Conservation (phyloP, 2,797 vertebrate genomes). For the Poeciliopsis paucimaculata region DNA sequence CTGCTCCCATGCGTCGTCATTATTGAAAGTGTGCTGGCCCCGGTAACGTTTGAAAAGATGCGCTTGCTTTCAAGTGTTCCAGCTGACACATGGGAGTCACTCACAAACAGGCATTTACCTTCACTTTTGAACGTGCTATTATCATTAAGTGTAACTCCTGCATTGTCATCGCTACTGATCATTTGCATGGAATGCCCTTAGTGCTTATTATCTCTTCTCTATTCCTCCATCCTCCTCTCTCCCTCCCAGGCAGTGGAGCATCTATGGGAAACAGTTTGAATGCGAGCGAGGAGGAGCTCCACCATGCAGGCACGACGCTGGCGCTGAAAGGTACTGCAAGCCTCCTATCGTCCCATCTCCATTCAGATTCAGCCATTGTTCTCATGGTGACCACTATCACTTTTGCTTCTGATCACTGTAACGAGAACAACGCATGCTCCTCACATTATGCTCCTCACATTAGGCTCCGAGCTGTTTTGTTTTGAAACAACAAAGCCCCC, state of each 20-base stretch:
- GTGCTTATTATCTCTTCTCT: slow-evolving; percentile 43
- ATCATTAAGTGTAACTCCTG: slow-evolving; percentile 32
- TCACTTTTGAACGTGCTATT: slow-evolving; percentile 37
- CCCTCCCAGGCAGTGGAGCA: slow-evolving; percentile 78
- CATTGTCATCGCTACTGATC: slow-evolving; percentile 38
- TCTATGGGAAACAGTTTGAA: slow-evolving; percentile 83
- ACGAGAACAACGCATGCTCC: slow-evolving; percentile 45
- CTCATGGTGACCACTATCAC: slow-evolving; percentile 64
- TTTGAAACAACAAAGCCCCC: slow-evolving; percentile 70
- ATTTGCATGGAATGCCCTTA: slow-evolving; percentile 51
- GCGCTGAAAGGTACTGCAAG: slow-evolving; percentile 77
- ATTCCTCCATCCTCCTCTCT: neutral
- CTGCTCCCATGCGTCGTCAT: slow-evolving; percentile 62
- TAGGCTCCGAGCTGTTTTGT: slow-evolving; percentile 56
- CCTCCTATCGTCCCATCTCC: slow-evolving; percentile 50
- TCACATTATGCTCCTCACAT: slow-evolving; percentile 47
- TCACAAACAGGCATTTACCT: slow-evolving; percentile 48
- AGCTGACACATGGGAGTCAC: slow-evolving; percentile 45
- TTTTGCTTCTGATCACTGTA: slow-evolving; percentile 62
- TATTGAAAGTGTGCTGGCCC: slow-evolving; percentile 59
- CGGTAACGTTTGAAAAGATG: slow-evolving; percentile 33
- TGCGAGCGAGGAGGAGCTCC: slow-evolving; percentile 84
- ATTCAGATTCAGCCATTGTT: slow-evolving; percentile 55
- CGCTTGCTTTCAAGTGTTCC: slow-evolving; percentile 30
- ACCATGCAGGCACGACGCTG: slow-evolving; percentile 73